Evolutionary conservation across 2,888 invertebrate species (phyloP).

Genomic region (Noctua fimbriata): DNA sequence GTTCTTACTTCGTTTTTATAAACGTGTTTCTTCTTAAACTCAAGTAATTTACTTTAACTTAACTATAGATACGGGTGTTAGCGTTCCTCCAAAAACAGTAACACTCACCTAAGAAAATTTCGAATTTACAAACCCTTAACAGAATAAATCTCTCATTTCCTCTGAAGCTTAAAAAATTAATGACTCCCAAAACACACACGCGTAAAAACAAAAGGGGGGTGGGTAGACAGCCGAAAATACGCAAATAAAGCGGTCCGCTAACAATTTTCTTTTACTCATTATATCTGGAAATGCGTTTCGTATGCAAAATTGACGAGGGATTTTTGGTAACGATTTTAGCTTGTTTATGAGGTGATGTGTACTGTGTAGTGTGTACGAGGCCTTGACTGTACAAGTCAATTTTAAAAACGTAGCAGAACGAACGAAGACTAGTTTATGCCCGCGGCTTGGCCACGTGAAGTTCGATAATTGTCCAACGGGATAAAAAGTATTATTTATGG

Average conservation of each 20-base stretch:
- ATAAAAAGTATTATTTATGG: too few relatives aligned
- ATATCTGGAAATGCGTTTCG: conserved; percentile 75
- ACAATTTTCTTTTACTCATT: conserved; percentile 86
- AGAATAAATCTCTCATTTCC: conserved; percentile 81
- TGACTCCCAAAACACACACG: conserved; percentile 85
- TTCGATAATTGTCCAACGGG: too few relatives aligned
- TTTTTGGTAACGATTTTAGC: conserved; percentile 65
- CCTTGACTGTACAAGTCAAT: background rate
- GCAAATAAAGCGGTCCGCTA: conserved; percentile 81
- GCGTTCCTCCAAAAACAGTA: background rate
- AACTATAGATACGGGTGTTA: background rate
- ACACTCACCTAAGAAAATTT: background rate
- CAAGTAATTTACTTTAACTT: too few relatives aligned
- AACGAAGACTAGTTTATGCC: too few relatives aligned
- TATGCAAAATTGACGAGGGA: conserved; percentile 69
- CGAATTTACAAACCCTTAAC: conserved; percentile 35
- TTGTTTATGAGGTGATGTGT: conserved; percentile 31
- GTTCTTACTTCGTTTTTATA: too few relatives aligned
- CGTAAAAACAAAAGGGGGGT: conserved; percentile 80
- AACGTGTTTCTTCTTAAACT: too few relatives aligned
- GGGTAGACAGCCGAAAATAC: conserved; percentile 82
- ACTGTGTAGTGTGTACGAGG: conserved; percentile 19
- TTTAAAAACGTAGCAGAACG: background rate
- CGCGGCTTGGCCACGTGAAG: too few relatives aligned
- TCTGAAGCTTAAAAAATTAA: conserved; percentile 82